These are phyloP conservation scores for Acrocephalus kingi DNA, from an alignment of 2,113 vertebrate species.

Conservation along the genomic window DNA sequence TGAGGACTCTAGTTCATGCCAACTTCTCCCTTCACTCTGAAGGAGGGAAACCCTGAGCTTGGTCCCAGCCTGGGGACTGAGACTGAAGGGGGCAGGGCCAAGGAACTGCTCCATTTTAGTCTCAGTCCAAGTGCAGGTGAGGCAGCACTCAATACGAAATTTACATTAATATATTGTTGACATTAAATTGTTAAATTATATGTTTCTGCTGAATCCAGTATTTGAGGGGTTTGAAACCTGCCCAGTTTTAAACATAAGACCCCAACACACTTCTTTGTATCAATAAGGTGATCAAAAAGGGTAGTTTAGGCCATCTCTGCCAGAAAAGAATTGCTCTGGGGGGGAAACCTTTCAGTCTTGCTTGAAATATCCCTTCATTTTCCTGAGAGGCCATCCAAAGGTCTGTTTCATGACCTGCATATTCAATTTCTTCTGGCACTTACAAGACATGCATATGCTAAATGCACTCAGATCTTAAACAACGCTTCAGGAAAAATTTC, in stretches of 20 bases:
- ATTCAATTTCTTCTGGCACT: neutral
- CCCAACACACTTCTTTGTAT: neutral
- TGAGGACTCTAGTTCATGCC: accelerated
- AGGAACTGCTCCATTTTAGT: neutral
- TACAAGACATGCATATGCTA: neutral
- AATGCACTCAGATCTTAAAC: neutral
- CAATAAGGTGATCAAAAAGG: neutral
- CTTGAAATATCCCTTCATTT: neutral
- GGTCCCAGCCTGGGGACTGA: neutral
- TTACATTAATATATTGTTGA: neutral
- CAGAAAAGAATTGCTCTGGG: neutral
- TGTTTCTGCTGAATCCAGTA: neutral
- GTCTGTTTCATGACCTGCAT: slow-evolving; percentile 1
- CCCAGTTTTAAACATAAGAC: neutral
- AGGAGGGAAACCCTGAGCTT: neutral
- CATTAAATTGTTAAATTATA: neutral
- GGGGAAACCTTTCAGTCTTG: neutral
- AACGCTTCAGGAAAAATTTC: neutral
- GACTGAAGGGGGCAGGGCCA: neutral
- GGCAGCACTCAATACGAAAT: neutral
- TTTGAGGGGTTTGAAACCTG: neutral
- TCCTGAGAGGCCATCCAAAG: neutral
- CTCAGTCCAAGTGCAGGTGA: neutral
- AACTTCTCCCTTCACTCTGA: neutral
- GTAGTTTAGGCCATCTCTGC: neutral